Conservation (phyloP, 64 coral and sea anemone species). For the Orbicella faveolata region DNA sequence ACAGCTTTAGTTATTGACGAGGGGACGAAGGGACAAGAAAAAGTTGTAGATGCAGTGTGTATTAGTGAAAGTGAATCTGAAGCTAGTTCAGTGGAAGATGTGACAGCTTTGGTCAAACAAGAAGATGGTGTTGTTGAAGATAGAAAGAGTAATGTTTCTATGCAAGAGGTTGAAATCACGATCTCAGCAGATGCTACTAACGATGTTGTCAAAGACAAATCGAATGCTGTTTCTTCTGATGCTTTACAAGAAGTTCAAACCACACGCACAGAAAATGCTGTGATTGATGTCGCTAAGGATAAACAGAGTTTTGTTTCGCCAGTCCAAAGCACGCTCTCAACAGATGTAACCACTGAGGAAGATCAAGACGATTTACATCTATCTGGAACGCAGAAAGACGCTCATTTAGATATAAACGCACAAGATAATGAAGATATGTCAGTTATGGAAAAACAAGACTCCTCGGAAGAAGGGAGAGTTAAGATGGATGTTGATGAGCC, state of each 20-base stretch:
- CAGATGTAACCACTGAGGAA: too few relatives aligned
- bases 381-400: neutral
- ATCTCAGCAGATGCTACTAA: neutral
- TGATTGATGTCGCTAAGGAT: too few relatives aligned
- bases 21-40: neutral
- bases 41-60: neutral
- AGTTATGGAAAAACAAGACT: constrained; percentile 3
- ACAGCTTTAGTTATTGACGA: constrained; percentile 12
- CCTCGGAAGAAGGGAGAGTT: neutral
- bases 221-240: neutral
- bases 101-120: neutral
- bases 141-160: neutral
- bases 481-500: constrained; percentile 21
- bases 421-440: neutral
- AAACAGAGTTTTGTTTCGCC: too few relatives aligned
- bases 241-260: too few relatives aligned
- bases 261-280: neutral
- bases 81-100: constrained; percentile 11
- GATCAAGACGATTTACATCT: neutral
- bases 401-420: too few relatives aligned
- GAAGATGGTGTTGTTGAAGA: neutral
- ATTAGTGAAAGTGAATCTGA: constrained; percentile 14
- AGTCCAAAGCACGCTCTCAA: neutral
- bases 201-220: neutral
- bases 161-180: neutral